These are phyloP conservation scores for Drosophila paracracens DNA, from an alignment of 2,888 invertebrate species.

Conservation along the genomic window DNA sequence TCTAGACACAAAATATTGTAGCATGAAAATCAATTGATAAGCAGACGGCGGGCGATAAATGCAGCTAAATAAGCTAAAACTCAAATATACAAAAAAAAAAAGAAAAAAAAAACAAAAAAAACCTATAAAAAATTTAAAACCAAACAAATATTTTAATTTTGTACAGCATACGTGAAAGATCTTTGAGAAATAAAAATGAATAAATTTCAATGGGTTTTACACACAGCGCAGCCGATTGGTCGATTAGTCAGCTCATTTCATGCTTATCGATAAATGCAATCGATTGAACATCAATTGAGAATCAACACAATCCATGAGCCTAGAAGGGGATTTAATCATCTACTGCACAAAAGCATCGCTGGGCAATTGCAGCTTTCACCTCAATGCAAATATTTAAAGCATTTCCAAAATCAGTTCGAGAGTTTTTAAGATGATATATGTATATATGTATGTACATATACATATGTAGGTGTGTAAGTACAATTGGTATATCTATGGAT, in stretches of 20 bases:
- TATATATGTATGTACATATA: neutral
- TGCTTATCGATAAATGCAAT: slow-evolving; percentile 2
- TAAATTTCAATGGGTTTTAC: slow-evolving; percentile 37
- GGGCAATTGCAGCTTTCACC: neutral
- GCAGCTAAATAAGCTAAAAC: slow-evolving; percentile 72
- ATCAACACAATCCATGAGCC: no score
- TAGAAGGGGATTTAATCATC: neutral
- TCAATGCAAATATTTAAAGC: neutral
- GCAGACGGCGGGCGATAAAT: slow-evolving; percentile 67
- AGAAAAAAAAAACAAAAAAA: slow-evolving; percentile 10
- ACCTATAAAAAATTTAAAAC: slow-evolving; percentile 20
- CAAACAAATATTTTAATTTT: slow-evolving; percentile 52
- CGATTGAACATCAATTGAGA: neutral
- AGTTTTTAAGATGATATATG: neutral
- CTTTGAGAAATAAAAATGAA: slow-evolving; percentile 57
- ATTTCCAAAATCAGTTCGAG: neutral
- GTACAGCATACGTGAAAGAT: slow-evolving; percentile 58
- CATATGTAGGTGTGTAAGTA: neutral
- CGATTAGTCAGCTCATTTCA: neutral
- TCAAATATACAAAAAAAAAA: slow-evolving; percentile 48
- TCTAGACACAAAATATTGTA: slow-evolving; percentile 79
- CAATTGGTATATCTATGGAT: neutral
- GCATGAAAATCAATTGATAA: slow-evolving; percentile 79
- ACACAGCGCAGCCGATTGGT: neutral
- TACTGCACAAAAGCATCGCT: neutral